Conservation (phyloP, 2,888 invertebrate species). For the Ceraclea dissimilis region DNA sequence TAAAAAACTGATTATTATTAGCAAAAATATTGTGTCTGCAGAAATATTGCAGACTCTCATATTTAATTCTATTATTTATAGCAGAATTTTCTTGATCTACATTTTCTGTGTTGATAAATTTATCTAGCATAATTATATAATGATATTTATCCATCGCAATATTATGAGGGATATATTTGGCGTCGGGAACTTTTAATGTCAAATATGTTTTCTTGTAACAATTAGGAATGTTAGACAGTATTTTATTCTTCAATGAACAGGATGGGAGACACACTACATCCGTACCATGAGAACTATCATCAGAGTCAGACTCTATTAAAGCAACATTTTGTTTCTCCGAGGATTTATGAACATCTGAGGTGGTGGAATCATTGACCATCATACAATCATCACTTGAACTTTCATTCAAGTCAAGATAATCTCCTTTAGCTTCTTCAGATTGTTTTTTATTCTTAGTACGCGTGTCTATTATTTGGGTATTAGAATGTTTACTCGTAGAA, state of each 20-base stretch:
- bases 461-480: background rate
- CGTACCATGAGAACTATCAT: conserved; percentile 4
- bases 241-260: conserved; percentile 16
- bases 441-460: background rate
- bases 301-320: background rate
- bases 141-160: conserved; percentile 11
- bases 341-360: background rate
- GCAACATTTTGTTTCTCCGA: no score
- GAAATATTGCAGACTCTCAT: background rate
- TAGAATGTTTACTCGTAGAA: no score
- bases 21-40: conserved; percentile 10
- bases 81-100: background rate
- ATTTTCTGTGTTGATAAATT: conserved; percentile 10
- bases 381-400: conserved; percentile 20
- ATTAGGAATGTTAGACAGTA: conserved; percentile 19
- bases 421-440: background rate
- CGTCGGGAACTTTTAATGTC: conserved; percentile 11
- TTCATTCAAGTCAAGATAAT: background rate
- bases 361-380: conserved; percentile 5
- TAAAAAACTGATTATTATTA: conserved; percentile 19
- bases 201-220: conserved; percentile 17
- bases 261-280: conserved; percentile 10
- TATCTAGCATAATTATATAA: conserved; percentile 14
- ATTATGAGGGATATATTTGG: conserved; percentile 15
- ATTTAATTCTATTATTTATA: background rate